Percentiles rank a stretch among this genome's conserved stretches.
Conservation (phyloP, 1,140 invertebrate genomes). For the Microplitis demolitor region DNA sequence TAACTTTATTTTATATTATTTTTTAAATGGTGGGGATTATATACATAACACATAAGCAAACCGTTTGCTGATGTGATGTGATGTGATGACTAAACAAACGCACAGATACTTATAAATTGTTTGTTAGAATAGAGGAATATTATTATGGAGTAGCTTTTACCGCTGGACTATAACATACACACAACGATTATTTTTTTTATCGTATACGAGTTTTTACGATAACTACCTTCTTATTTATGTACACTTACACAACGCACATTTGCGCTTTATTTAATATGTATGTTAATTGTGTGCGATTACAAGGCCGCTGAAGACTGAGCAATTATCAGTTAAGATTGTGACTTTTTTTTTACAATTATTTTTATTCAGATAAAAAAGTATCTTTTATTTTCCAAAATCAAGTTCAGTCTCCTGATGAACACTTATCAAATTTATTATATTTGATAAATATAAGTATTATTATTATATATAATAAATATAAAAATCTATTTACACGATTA, state of each 20-base stretch:
- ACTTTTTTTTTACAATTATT: not conserved
- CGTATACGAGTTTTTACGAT: too few relatives aligned
- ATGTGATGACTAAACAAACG: not conserved
- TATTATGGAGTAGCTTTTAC: not conserved
- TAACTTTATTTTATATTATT: too few relatives aligned
- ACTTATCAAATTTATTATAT: too few relatives aligned
- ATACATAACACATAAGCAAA: too few relatives aligned
- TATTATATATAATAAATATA: not conserved
- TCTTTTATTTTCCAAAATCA: too few relatives aligned
- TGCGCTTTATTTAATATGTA: not conserved
- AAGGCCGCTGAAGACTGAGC: not conserved
- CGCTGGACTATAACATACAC: not conserved
- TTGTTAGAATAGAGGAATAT: not conserved
- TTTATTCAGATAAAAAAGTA: too few relatives aligned
- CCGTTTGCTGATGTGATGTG: too few relatives aligned
- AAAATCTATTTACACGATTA: not conserved
- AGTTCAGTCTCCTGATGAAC: too few relatives aligned
- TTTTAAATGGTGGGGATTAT: too few relatives aligned
- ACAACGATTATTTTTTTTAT: too few relatives aligned
- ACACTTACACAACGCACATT: not conserved
- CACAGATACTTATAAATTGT: not conserved
- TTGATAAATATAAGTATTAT: too few relatives aligned
- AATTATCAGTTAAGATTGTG: not conserved
- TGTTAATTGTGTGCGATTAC: not conserved
- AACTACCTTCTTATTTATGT: not conserved